Conservation (phyloP, 2,888 invertebrate genomes). For the Cistogaster globosa region DNA sequence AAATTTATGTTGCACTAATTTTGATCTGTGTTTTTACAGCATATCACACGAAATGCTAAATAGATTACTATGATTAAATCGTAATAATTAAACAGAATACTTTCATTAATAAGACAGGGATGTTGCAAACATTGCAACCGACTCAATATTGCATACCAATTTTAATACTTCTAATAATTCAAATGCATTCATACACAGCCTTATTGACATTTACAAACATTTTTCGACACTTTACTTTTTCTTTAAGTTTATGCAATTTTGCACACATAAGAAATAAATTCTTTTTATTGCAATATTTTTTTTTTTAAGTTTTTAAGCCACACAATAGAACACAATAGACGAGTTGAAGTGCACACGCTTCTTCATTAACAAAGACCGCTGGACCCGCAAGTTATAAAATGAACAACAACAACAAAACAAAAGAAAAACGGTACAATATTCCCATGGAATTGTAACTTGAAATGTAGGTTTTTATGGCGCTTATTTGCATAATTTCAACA, state of each 20-base stretch:
- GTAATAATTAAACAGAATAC: too few relatives aligned
- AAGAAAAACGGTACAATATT: background rate
- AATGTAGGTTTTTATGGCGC: conserved; percentile 56
- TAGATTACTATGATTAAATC: too few relatives aligned
- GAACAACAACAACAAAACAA: too few relatives aligned
- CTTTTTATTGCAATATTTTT: too few relatives aligned
- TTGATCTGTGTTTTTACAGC: too few relatives aligned
- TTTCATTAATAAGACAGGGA: too few relatives aligned
- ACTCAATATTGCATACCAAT: too few relatives aligned
- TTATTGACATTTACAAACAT: conserved; percentile 51
- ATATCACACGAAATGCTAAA: too few relatives aligned
- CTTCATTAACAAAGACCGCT: conserved; percentile 9
- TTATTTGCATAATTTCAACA: conserved; percentile 67
- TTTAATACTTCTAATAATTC: background rate
- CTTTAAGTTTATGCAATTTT: conserved; percentile 10
- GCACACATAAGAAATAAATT: too few relatives aligned
- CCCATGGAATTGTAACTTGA: conserved; percentile 29
- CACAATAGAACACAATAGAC: conserved; percentile 26
- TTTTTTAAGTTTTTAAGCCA: conserved; percentile 20
- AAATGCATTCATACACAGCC: conserved; percentile 16
- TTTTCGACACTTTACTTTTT: conserved; percentile 50
- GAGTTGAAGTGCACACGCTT: background rate
- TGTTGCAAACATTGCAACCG: too few relatives aligned
- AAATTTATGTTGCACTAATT: too few relatives aligned
- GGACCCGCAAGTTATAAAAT: background rate